These are phyloP conservation scores for Chaetogeoica ovagalla DNA, from an alignment of 2,888 invertebrate species.

Conservation along the genomic window DNA sequence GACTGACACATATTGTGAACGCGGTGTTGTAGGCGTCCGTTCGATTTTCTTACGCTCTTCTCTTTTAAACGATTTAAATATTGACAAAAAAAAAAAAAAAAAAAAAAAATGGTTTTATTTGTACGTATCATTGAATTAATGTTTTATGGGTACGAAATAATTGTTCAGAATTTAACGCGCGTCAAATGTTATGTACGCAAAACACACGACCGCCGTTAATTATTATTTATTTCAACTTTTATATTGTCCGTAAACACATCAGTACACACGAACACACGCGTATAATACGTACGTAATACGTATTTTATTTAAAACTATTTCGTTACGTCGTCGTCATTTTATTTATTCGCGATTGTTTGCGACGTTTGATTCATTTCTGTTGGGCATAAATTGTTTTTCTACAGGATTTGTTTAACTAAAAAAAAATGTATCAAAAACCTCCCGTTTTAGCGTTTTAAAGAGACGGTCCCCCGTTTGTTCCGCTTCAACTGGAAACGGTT, in stretches of 20 bases:
- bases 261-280: too few species aligned
- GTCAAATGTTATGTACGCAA: neutral
- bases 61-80: constrained; percentile 9
- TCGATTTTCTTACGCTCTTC: neutral
- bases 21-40: neutral
- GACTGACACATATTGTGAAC: constrained; percentile 1
- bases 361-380: neutral
- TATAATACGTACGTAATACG: too few species aligned
- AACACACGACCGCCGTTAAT: neutral
- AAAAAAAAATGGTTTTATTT: constrained; percentile 12
- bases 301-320: too few species aligned
- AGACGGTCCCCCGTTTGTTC: constrained; percentile 20
- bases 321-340: neutral
- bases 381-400: neutral
- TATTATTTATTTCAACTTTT: neutral
- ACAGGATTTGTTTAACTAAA: constrained; percentile 3
- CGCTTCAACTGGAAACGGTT: neutral
- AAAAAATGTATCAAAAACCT: neutral
- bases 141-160: neutral
- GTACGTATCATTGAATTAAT: neutral
- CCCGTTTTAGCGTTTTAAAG: constrained; percentile 16
- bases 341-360: neutral
- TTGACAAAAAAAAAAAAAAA: constrained; percentile 5
- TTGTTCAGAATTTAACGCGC: neutral
- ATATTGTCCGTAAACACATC: neutral